A percentile compares a stretch with the other conserved stretches of the same genome.
These are phyloP conservation scores for Picathartes gymnocephalus DNA, from an alignment of 2,113 vertebrate species.

Conservation along the genomic window DNA sequence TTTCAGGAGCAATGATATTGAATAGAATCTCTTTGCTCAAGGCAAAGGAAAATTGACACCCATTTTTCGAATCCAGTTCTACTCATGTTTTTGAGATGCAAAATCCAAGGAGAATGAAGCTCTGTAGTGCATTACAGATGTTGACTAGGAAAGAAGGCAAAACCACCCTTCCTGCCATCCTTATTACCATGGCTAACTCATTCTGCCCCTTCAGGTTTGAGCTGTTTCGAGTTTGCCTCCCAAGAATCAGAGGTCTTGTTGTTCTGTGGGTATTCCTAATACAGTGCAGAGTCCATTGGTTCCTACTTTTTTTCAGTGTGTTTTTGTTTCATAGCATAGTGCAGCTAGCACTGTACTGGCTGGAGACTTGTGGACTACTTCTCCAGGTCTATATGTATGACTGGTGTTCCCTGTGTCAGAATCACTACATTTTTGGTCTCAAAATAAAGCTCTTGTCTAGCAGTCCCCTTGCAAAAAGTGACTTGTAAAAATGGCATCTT, in stretches of 20 bases:
- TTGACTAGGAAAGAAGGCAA: neutral
- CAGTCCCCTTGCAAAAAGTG: neutral
- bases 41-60: neutral
- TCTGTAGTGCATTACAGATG: neutral
- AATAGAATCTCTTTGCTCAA: neutral
- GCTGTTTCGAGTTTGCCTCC: neutral
- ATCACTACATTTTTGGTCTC: neutral
- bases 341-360: neutral
- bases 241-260: neutral
- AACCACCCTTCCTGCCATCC: neutral
- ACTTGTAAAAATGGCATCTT: neutral
- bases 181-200: neutral
- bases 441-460: neutral
- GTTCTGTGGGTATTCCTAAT: neutral
- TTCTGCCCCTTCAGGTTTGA: neutral
- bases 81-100: neutral
- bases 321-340: neutral
- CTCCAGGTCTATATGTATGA: neutral
- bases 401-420: neutral
- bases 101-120: neutral
- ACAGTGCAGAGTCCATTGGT: accelerated
- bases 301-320: neutral
- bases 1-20: neutral
- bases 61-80: neutral
- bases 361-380: neutral